Base-by-base conservation (phyloP, 2,888 invertebrate species). In the Abscondita cerata region DNA sequence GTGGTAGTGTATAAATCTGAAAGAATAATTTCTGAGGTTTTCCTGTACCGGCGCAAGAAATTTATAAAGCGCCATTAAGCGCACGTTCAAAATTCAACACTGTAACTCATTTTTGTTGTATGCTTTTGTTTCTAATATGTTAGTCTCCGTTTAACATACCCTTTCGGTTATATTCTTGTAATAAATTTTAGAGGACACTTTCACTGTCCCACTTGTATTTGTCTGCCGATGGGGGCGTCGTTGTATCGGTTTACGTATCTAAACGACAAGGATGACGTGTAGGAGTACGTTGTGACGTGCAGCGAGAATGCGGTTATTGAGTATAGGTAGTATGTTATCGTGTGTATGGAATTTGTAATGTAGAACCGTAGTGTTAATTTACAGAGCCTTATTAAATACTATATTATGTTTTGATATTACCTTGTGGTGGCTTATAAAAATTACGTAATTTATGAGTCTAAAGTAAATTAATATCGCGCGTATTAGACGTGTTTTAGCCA, bases 371-470 rank as follows among this genome's bases (percentile, higher is more conserved):
- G 76, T 76, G 78, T 79, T 80, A 80, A 80, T 79, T 78, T 78
- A 76, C 75, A 72, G 72, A 68, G 70, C 78, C 78, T 80, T 80
- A 80, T 80, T 80, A 80, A 80, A 80, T 80, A 79, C 77, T 80
- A 80, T 80, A 80, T 80, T 80, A 79, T 78, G 79, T 78, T 78
- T 76, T 76, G 77, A 77, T 75, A 75, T 71, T 75, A 75, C 75
- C 77, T 77, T 75, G 78, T 73, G 77, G 77, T 75, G 68, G 59
- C 52, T 57, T 54, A 59, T 75, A 77, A 78, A 78, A 78, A 78
- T 78, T 69, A 64, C 66, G 65, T 74, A 75, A 78, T 77, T 78
- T 78, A 78, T 75, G 72, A 62, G 56, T 62, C 64, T 66, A 68
- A 67, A 69, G 73, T 70, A 67, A 74, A 75, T 76, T 76, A 76